These are phyloP conservation scores for Acrobasis suavella DNA, from an alignment of 2,888 invertebrate genomes.

Conservation along the genomic window DNA sequence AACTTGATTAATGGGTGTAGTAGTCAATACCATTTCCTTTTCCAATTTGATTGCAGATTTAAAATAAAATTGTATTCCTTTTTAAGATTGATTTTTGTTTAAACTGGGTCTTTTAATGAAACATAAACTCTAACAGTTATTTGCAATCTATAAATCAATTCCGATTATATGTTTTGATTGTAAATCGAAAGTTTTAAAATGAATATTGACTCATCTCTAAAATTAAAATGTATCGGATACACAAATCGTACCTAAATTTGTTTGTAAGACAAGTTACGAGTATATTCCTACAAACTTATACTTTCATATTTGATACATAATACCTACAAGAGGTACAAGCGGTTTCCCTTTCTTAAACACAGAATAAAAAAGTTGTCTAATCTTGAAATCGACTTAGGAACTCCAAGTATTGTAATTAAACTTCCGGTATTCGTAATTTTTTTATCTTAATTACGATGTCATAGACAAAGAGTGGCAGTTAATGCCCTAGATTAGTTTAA, in stretches of 20 bases:
- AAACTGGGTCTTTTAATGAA: background rate
- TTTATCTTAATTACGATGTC: conserved; percentile 21
- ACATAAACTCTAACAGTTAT: background rate
- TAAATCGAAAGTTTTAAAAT: too few relatives aligned
- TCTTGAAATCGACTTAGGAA: conserved; percentile 1
- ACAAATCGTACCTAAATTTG: too few relatives aligned
- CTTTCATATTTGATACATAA: too few relatives aligned
- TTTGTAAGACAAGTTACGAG: too few relatives aligned
- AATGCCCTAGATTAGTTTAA: conserved; percentile 13
- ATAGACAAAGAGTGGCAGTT: conserved; percentile 18
- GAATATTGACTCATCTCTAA: too few relatives aligned
- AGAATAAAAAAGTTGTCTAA: background rate
- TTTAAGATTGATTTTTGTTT: conserved; percentile 2
- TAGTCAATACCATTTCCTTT: conserved; percentile 6
- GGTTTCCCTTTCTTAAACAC: background rate
- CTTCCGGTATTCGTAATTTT: conserved; percentile 13
- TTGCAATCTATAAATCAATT: background rate
- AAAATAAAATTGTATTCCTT: background rate
- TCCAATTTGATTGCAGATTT: background rate
- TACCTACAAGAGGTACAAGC: background rate
- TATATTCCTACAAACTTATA: too few relatives aligned
- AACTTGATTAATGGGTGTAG: conserved; percentile 14
- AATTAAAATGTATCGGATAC: too few relatives aligned
- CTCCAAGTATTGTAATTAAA: conserved; percentile 8
- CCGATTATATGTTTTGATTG: background rate